Conservation (phyloP, 2,797 vertebrate genomes). For the Triplophysa bombifrons region DNA sequence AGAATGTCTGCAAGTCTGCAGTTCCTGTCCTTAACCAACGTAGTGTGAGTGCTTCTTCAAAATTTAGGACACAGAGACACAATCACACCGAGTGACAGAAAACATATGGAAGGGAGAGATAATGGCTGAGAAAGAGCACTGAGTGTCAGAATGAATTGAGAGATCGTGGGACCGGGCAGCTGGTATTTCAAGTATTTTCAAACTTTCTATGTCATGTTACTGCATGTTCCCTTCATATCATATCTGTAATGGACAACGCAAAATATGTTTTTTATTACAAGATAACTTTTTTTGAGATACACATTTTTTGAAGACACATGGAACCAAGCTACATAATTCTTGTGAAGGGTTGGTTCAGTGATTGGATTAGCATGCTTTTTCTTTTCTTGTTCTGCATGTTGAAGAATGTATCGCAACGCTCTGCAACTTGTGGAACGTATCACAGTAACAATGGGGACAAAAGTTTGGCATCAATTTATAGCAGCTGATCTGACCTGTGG, state of each 20-base stretch:
- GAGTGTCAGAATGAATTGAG: conserved; percentile 34
- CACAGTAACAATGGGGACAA: background rate
- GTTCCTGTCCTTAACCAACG: conserved; percentile 15
- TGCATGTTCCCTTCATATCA: conserved; percentile 4
- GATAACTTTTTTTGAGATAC: background rate
- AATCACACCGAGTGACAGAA: conserved; percentile 47
- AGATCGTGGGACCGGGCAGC: conserved; percentile 18
- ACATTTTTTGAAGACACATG: background rate
- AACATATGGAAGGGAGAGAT: conserved; percentile 27
- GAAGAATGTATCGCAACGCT: background rate
- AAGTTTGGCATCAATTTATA: background rate
- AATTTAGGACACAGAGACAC: conserved; percentile 21
- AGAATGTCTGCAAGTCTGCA: conserved; percentile 16
- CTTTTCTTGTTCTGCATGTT: background rate
- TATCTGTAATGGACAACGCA: background rate
- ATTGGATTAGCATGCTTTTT: conserved; percentile 2
- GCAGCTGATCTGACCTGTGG: conserved; percentile 9
- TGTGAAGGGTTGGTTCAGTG: background rate
- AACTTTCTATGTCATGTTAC: conserved; percentile 6
- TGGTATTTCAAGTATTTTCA: conserved; percentile 27
- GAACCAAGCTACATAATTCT: background rate
- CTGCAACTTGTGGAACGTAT: background rate
- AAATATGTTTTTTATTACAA: background rate
- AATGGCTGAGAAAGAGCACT: conserved; percentile 24
- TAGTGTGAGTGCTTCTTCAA: conserved; percentile 26